Evolutionary conservation across 2,888 invertebrate species (phyloP), one percentile per base, ranked within the genome.

Genomic region (Cephus nigrinus): DNA sequence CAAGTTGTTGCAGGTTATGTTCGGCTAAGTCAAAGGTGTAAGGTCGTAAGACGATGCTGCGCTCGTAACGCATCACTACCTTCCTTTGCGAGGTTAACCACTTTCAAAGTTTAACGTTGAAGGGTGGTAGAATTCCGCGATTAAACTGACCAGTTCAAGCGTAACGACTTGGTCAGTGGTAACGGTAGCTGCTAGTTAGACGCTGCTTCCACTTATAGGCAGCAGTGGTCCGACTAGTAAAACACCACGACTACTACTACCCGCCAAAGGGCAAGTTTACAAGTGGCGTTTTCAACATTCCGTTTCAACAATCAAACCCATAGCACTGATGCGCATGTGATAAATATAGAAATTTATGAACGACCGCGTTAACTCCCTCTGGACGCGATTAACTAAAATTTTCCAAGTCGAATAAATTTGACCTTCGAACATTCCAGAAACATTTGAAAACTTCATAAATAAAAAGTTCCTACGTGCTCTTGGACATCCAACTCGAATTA

Each of bases 81-180:
- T 68, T 40, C 75, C 55, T 75, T 30, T 55, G 75, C 74, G 75
- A 73, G 80, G 80, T 80, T 80, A 80, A 80, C 79, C 80, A 79
- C 79, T 75, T 80, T 68, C 75, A 79, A 80, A 80, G 79, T 80
- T 80, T 80, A 79, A 79, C 68, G 69, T 69, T 33, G 73, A 33
- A 74, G 68, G 32, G 31, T 75, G 35, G 73, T 73, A 30, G 78
- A 79, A 79, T 78, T 73, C 75, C 68, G 75, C 79, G 79, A 79
- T 79, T 79, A 79, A 79, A 79, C 82, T 55, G 23, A 55, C 55
- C 23, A 55, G 55, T 55, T 55, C 55, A 23, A 55, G 55, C 55
- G 55, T 55, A 55, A 55, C 55, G 23, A 55, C 55, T 23, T 55
- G 55, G 55, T 55, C 55, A 23, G 55, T 55, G 55, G 55, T 23